Evolutionary conservation across 2,797 vertebrate species (phyloP), one percentile per base, ranked within the genome.

Genomic region (Pelodytes ibericus): DNA sequence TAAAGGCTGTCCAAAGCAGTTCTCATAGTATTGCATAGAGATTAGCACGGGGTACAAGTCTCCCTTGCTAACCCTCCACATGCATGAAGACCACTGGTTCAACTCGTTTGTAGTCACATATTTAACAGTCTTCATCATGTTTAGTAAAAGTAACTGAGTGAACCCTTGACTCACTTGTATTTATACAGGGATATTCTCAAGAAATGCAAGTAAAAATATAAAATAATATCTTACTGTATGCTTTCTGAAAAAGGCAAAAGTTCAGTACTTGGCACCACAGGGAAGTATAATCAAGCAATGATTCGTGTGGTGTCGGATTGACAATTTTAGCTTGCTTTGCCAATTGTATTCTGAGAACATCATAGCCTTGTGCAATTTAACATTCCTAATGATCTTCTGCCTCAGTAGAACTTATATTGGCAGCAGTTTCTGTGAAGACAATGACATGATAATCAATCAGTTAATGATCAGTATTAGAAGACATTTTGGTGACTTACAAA

Each of bases 381-480:
- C 75, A 71, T 77, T 58, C 68, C 16, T 71, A 77, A 71, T 77
- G 75, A 77, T 77, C 49, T 77, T 64, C 75, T 77, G 51, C 67
- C 49, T 71, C 67, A 56, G 75, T 77, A 58, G 68, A 57, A 71
- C 60, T 77, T 65, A 49, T 71, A 65, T 77, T 77, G 75, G 75
- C 68, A 64, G 60, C 62, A 24, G 33, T 65, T 77, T 77, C 61
- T 71, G 68, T 41, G 26, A 30, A 76, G 67, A 71, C 68, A 65
- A 65, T 71, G 51, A 47, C 60, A 71, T n/a, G 15, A 71, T 13
- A 71, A 77, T 77, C 60, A 65, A 77, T 77, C 75, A 77, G 41
- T 49, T 77, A 77, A 77, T 77, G 75, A 71, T 77, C 68, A 71
- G 75, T 65, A 56, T 77, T 75, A 51, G 26, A 59, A 71, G 61